phyloP scores from a whole-genome alignment of 2,888 invertebrate genomes.

The Bhutanitis thaidina region DNA sequence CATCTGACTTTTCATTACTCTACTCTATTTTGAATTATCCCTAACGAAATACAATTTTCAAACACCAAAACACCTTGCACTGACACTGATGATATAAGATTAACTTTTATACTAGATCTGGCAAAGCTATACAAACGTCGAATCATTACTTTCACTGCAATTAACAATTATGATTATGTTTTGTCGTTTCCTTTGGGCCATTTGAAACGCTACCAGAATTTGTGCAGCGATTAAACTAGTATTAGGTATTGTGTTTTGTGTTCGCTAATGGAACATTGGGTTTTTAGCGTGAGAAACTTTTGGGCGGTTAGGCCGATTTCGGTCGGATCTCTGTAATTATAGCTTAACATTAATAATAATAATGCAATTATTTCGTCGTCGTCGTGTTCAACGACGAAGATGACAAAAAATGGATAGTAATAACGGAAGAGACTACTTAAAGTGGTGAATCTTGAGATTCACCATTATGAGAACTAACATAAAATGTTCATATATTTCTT shows the following conservation, averaged over 20 bases:
- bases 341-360: not conserved
- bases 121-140: not conserved
- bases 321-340: not conserved
- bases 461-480: too few species aligned
- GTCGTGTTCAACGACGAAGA: too few species aligned
- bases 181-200: slow-evolving; percentile 1
- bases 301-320: not conserved
- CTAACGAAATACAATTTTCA: too few species aligned
- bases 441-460: too few species aligned
- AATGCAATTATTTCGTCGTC: too few species aligned
- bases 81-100: too few species aligned
- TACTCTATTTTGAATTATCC: too few species aligned
- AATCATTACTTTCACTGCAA: slow-evolving; percentile 10
- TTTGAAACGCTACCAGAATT: slow-evolving; percentile 2
- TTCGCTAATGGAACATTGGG: slow-evolving; percentile 12
- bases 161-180: slow-evolving; percentile 17
- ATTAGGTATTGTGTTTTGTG: slow-evolving; percentile 15
- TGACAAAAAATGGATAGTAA: too few species aligned
- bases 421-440: too few species aligned
- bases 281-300: slow-evolving; percentile 15
- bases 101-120: slow-evolving; percentile 1
- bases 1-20: too few species aligned
- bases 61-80: not conserved
- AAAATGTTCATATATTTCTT: too few species aligned
- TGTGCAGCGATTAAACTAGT: slow-evolving; percentile 16